phyloP scores from a whole-genome alignment of 23 tunicate species.

The Clavelina lepadiformis region DNA sequence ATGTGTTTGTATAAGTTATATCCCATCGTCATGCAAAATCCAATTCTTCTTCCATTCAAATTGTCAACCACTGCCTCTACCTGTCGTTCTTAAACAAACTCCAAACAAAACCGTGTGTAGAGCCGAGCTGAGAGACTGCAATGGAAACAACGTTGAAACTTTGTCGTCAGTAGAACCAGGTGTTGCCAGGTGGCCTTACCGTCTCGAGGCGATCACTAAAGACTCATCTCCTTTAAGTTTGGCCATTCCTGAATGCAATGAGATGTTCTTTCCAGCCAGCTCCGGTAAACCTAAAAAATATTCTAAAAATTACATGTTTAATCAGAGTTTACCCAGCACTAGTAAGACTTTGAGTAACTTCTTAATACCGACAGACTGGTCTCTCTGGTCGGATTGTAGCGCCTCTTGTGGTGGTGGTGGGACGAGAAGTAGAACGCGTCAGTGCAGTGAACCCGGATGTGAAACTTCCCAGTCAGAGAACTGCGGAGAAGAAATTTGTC shows the following conservation, averaged over 20 bases:
- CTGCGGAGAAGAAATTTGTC: constrained; percentile 6
- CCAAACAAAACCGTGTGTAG: too few species aligned
- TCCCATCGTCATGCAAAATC: too few species aligned
- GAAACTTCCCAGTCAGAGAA: background rate
- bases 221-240: constrained; percentile 5
- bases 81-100: too few species aligned
- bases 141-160: background rate
- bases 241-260: constrained; percentile 20
- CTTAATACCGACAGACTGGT: constrained; percentile 9
- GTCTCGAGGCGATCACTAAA: constrained; percentile 22
- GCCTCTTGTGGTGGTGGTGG: constrained; percentile 29
- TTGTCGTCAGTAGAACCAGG: constrained; percentile 11
- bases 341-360: background rate
- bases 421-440: constrained; percentile 8
- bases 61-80: too few species aligned
- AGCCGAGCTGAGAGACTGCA: constrained; percentile 20
- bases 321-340: background rate
- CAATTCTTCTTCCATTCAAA: too few species aligned
- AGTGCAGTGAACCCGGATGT: constrained; percentile 5
- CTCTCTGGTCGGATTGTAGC: constrained; percentile 22
- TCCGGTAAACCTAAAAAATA: background rate
- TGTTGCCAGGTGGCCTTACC: constrained; percentile 44
- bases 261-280: constrained; percentile 13
- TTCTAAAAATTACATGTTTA: background rate
- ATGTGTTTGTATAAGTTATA: too few species aligned